Evolutionary conservation across 2,113 vertebrate genomes (phyloP).

Genomic region (Xyliphius kryptos): DNA sequence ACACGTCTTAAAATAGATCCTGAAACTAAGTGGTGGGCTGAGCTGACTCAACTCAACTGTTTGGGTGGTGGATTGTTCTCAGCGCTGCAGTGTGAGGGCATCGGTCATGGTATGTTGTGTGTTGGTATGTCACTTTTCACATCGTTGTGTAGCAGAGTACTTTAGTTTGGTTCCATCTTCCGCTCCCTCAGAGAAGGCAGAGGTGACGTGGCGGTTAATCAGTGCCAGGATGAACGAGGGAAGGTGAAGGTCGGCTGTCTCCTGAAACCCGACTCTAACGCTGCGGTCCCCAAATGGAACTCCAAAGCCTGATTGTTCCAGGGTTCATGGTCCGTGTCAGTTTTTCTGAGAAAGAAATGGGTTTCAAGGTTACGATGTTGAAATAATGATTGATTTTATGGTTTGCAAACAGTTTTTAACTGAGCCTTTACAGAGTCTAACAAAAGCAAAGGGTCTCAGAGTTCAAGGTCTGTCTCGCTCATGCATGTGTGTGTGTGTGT

Average conservation of each 20-base stretch:
- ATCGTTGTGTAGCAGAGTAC: too few species aligned
- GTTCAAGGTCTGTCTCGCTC: conserved; percentile 22
- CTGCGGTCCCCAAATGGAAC: neutral
- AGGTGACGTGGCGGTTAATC: neutral
- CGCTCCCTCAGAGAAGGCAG: conserved; percentile 8
- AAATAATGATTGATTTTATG: conserved; percentile 12
- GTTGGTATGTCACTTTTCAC: too few species aligned
- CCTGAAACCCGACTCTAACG: conserved; percentile 50
- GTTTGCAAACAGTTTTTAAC: conserved; percentile 3
- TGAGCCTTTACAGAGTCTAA: neutral
- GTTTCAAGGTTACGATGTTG: conserved; percentile 9
- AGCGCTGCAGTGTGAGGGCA: too few species aligned
- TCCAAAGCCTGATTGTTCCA: conserved; percentile 5
- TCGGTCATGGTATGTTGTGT: too few species aligned
- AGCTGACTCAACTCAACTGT: too few species aligned
- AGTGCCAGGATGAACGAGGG: conserved; percentile 30
- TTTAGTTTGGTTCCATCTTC: too few species aligned
- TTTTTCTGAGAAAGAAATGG: conserved; percentile 11
- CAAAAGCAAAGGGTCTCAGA: neutral
- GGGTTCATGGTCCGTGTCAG: conserved; percentile 22
- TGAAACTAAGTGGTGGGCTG: too few species aligned
- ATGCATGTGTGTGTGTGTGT: too few species aligned
- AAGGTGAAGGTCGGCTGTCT: conserved; percentile 37
- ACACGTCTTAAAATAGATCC: too few species aligned
- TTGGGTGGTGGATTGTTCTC: too few species aligned